Percentiles rank a stretch among this genome's conserved stretches.
Evolutionary conservation across 1,140 invertebrate species (phyloP).

Genomic region (Gonioctena quinquepunctata): DNA sequence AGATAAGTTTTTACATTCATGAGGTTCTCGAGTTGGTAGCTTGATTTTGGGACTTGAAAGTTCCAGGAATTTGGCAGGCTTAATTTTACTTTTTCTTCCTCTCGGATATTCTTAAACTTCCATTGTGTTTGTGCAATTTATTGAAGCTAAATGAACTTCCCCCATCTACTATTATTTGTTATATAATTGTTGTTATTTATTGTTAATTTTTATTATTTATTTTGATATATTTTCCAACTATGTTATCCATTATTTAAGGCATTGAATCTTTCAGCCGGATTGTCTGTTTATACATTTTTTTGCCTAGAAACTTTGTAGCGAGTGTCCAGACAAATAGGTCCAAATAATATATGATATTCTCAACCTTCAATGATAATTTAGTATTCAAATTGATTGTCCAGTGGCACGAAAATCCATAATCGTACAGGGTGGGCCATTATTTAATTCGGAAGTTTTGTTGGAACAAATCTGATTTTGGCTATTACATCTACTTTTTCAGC

Average conservation of each 20-base stretch:
- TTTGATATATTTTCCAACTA: not conserved
- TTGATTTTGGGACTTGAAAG: not conserved
- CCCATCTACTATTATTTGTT: not conserved
- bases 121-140: not conserved
- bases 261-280: no score
- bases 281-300: no score
- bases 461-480: no score
- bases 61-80: not conserved
- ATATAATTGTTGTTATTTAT: slow-evolving; percentile 6
- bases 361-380: not conserved
- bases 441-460: no score
- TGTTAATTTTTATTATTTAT: slow-evolving; percentile 5
- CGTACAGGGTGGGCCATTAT: no score
- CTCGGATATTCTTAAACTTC: not conserved
- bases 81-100: not conserved
- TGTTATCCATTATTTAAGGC: no score
- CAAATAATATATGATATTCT: not conserved
- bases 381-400: not conserved
- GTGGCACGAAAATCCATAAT: not conserved
- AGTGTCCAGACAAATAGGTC: not conserved
- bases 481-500: no score
- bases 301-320: not conserved
- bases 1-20: not conserved
- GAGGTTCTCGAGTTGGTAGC: not conserved
- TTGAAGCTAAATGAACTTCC: not conserved